Base-by-base conservation (phyloP, 2,797 vertebrate genomes). In the Mormyrops attenuatus region DNA sequence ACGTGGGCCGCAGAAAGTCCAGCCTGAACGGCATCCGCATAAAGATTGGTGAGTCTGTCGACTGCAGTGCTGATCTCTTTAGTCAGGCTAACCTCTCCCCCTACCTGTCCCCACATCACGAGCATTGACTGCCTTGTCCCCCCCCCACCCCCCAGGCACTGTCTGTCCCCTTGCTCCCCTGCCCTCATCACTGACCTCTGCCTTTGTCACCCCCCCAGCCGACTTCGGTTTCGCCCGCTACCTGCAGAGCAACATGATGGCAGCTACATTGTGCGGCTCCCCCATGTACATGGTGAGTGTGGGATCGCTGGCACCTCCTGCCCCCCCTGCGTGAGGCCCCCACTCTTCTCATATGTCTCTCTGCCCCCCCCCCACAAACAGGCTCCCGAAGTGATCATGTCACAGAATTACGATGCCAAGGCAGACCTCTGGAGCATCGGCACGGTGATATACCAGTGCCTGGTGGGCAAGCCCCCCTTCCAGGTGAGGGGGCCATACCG, bases 211-310 rank as follows among this genome's bases (percentile, higher is more conserved):
- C 91, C 90, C 93, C 92, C 84, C 95, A 99, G 98, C 98, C 94
- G 98, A 99, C 94, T 99, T 99, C 94, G 98, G 98, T 87, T 99
- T 99, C 91, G 98, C 98, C 89, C 97, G 98, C 77, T 99, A 99
- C 90, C 97, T 99, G 73, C 98, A 99, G 92, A 99, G 97, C 95
- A 99, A 99, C 95, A 99, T 99, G 98, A 99, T 99, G 98, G 98
- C 98, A n/a, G 98, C 98, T 91, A 99, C 98, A 0, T 94, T 99
- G 1, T 99, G 98, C 90, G 98, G 98, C 17, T 99, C 98, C 47
- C 98, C 98, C 0, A 99, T 99, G 98, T 99, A 99, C 92, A 99
- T 99, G 98, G 98, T 99, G 91, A 97, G 97, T 93, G 60, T 20
- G 44, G 63, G 63, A 5, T 44, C 11, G n/a, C 17, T 1, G 1